These are phyloP conservation scores for Periophthalmus modestus DNA, from an alignment of 2,113 vertebrate genomes.

Conservation along the genomic window DNA sequence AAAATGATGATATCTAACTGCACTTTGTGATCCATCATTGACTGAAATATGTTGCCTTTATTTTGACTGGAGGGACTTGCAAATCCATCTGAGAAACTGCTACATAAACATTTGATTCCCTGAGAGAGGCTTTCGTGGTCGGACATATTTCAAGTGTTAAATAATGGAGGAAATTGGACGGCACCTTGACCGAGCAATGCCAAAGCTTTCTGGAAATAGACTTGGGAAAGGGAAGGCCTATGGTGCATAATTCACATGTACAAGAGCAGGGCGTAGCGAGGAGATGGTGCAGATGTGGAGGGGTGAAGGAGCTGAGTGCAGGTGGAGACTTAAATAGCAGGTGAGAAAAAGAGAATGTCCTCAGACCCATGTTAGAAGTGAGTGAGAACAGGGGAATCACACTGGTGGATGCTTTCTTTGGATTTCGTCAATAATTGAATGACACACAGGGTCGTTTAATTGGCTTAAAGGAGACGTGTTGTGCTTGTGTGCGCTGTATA, in stretches of 20 bases:
- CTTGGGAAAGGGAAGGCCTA: background rate
- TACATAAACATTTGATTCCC: conserved; percentile 1
- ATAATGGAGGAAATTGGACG: background rate
- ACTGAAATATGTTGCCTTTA: background rate
- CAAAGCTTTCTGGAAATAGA: background rate
- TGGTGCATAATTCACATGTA: background rate
- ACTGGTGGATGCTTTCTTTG: background rate
- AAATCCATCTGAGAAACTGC: background rate
- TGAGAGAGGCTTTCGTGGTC: background rate
- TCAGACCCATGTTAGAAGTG: background rate
- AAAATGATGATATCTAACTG: background rate
- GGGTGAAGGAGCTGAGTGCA: background rate
- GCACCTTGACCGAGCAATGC: background rate
- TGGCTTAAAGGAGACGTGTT: too few relatives aligned
- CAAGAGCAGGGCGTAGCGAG: background rate
- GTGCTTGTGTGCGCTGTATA: too few relatives aligned
- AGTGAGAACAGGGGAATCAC: background rate
- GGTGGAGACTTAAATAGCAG: background rate
- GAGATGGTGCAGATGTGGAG: background rate
- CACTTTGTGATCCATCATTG: background rate
- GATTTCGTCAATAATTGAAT: background rate
- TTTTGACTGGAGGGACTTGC: too few relatives aligned
- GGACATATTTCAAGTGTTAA: background rate
- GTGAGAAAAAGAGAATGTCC: background rate
- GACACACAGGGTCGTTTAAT: too few relatives aligned